Evolutionary conservation across 2,113 vertebrate species (phyloP).

Genomic region (Tychaedon coryphoeus): DNA sequence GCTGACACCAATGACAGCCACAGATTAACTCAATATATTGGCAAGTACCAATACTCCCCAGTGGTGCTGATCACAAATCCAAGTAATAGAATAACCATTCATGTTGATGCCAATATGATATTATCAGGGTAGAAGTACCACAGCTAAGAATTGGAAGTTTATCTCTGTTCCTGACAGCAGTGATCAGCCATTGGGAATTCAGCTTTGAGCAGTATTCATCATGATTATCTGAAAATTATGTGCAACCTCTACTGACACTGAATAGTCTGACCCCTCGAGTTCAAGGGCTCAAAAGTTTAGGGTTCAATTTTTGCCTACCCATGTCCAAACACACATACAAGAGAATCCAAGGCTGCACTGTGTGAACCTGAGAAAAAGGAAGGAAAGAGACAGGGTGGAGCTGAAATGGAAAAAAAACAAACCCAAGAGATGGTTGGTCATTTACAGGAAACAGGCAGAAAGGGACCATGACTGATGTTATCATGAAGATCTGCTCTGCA

Average conservation of each 20-base stretch:
- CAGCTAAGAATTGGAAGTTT: neutral
- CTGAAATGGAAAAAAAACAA: neutral
- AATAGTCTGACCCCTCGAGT: neutral
- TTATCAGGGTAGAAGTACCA: neutral
- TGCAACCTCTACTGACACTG: neutral
- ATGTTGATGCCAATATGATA: neutral
- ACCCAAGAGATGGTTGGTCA: neutral
- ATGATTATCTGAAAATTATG: neutral
- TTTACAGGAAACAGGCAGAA: neutral
- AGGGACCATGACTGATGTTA: neutral
- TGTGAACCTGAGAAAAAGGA: neutral
- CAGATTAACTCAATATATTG: neutral
- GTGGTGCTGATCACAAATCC: neutral
- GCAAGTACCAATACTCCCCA: neutral
- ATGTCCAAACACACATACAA: neutral
- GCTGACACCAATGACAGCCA: neutral
- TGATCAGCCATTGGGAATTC: neutral
- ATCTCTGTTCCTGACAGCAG: neutral
- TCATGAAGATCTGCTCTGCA: neutral
- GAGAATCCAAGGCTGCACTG: neutral
- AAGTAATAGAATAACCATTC: neutral
- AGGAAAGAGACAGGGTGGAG: neutral
- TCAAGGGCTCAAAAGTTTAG: neutral
- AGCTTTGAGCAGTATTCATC: neutral
- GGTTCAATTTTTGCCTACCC: neutral